Conservation (phyloP, 2,888 invertebrate genomes). For the Lacanobia wlatinum region DNA sequence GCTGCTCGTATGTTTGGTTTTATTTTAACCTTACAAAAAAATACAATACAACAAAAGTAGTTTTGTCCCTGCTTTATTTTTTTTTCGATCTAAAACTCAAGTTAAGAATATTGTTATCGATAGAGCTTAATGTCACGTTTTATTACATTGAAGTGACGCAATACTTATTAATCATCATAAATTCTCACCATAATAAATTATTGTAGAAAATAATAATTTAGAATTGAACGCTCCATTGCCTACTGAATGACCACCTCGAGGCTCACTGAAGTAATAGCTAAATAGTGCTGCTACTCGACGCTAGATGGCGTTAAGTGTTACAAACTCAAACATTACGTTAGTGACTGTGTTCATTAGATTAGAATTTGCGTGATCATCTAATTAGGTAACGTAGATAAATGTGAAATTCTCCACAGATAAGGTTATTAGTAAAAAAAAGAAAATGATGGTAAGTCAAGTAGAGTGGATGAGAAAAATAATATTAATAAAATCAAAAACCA, state of each 20-base stretch:
- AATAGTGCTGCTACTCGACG: slow-evolving; percentile 75
- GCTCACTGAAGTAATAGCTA: background rate
- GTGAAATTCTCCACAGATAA: slow-evolving; percentile 25
- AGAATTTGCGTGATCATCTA: slow-evolving; percentile 42
- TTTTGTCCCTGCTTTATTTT: background rate
- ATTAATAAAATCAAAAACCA: slow-evolving; percentile 63
- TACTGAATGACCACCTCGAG: background rate
- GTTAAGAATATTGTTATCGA: too few relatives aligned
- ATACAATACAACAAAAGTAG: background rate
- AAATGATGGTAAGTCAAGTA: slow-evolving; percentile 42
- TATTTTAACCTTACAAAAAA: background rate
- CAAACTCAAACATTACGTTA: slow-evolving; percentile 13
- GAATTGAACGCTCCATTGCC: background rate
- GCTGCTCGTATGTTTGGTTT: background rate
- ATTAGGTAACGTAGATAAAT: slow-evolving; percentile 27
- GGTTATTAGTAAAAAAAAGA: slow-evolving; percentile 30
- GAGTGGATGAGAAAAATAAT: slow-evolving; percentile 57
- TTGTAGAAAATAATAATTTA: background rate
- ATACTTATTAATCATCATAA: background rate
- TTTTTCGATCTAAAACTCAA: background rate
- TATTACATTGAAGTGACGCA: background rate
- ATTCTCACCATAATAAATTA: background rate
- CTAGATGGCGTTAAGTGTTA: slow-evolving; percentile 79
- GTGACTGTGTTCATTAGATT: slow-evolving; percentile 28
- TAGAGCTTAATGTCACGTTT: background rate